A percentile compares a stretch with the other conserved stretches of the same genome.
phyloP scores from a whole-genome alignment of 2,888 invertebrate genomes.

The Amorpha juglandis region DNA sequence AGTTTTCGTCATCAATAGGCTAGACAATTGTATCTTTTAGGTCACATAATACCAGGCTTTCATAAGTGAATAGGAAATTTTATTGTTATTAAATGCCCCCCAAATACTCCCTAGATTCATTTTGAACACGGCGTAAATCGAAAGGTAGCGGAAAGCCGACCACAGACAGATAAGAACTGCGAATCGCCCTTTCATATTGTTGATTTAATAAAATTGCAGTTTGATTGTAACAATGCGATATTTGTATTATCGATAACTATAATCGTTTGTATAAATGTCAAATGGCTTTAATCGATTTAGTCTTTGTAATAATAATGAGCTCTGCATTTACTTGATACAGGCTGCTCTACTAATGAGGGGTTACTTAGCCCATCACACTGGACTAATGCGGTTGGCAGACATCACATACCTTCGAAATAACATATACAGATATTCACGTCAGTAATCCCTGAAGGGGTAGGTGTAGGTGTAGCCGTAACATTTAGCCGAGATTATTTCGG shows the following conservation, averaged over 20 bases:
- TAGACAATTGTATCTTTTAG: background rate
- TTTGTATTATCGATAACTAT: conserved; percentile 6
- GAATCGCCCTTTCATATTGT: conserved; percentile 46
- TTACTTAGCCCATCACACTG: too few relatives aligned
- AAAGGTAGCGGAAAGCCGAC: conserved; percentile 29
- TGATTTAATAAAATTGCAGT: conserved; percentile 28
- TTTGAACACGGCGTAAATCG: conserved; percentile 26
- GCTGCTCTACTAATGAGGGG: too few relatives aligned
- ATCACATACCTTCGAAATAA: too few relatives aligned
- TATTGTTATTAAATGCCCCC: background rate
- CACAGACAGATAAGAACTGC: conserved; percentile 27
- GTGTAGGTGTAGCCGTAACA: too few relatives aligned
- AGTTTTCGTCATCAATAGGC: too few relatives aligned
- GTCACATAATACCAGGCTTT: too few relatives aligned
- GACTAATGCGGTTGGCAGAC: too few relatives aligned
- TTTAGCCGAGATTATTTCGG: too few relatives aligned
- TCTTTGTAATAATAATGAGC: background rate
- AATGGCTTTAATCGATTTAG: background rate
- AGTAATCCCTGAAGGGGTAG: too few relatives aligned
- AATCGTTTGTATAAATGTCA: conserved; percentile 14
- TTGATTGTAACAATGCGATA: conserved; percentile 19
- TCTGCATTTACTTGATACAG: background rate
- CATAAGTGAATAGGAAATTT: too few relatives aligned
- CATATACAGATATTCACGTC: too few relatives aligned
- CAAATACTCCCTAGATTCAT: background rate